A percentile compares a stretch with the other conserved stretches of the same genome.
phyloP scores from a whole-genome alignment of 2,113 vertebrate genomes.

The Syrmaticus mikado region DNA sequence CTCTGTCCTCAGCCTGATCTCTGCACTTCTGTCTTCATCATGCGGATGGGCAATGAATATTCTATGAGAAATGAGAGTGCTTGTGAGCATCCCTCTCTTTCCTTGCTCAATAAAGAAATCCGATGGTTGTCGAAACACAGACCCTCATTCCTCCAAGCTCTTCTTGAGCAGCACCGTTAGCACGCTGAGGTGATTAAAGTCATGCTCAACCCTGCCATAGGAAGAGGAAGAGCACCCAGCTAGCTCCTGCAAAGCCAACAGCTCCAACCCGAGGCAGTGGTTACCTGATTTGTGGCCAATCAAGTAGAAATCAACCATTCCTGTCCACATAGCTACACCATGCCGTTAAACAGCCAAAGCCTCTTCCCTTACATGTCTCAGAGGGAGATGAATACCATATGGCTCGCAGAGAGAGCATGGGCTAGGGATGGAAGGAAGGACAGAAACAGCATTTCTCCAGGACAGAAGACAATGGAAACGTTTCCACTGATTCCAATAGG shows the following conservation, averaged over 20 bases:
- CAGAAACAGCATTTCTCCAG: constrained; percentile 43
- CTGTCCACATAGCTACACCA: constrained; percentile 56
- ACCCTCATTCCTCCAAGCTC: constrained; percentile 67
- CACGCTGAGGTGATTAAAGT: constrained; percentile 75
- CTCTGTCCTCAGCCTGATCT: background rate
- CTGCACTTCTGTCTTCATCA: background rate
- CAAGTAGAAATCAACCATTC: constrained; percentile 75
- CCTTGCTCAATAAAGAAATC: constrained; percentile 62
- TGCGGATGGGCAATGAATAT: background rate
- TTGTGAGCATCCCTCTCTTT: background rate
- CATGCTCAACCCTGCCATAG: constrained; percentile 43
- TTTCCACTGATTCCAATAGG: constrained; percentile 65
- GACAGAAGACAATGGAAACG: constrained; percentile 57
- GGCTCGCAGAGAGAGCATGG: constrained; percentile 17
- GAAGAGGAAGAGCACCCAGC: constrained; percentile 73
- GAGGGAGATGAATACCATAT: constrained; percentile 79
- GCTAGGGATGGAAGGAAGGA: constrained; percentile 45
- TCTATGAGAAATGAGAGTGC: background rate
- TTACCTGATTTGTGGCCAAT: constrained; percentile 82
- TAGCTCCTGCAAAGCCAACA: constrained; percentile 52
- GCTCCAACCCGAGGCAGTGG: constrained; percentile 63
- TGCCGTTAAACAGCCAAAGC: constrained; percentile 66
- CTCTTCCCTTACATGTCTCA: constrained; percentile 53
- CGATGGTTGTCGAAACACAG: constrained; percentile 61
- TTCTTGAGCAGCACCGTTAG: constrained; percentile 74